Evolutionary conservation across 2,113 vertebrate genomes (phyloP).

Genomic region (Phodopus roborovskii): DNA sequence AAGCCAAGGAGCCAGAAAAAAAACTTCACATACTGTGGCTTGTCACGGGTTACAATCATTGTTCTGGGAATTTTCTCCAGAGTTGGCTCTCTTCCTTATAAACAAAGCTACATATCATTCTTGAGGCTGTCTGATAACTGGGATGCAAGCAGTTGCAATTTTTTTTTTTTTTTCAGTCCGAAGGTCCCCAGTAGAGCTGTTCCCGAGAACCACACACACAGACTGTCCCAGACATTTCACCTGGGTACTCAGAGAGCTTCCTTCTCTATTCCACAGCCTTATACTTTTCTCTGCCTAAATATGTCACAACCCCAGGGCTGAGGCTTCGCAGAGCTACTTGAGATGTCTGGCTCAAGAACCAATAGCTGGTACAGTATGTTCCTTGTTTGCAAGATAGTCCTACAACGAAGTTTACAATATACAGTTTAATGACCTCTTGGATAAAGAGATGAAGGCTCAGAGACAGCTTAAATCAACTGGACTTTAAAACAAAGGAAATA

Average conservation of each 20-base stretch:
- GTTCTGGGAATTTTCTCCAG: conserved; percentile 80
- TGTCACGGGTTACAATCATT: conserved; percentile 72
- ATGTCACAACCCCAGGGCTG: not conserved
- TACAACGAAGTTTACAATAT: conserved; percentile 38
- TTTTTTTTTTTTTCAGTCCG: conserved; percentile 41
- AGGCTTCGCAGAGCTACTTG: not conserved
- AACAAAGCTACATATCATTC: conserved; percentile 78
- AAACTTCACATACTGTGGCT: conserved; percentile 57
- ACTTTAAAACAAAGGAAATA: not conserved
- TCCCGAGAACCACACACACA: not conserved
- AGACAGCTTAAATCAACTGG: conserved; percentile 21
- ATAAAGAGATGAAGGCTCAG: conserved; percentile 27
- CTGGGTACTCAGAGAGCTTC: not conserved
- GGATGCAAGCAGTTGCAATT: conserved; percentile 50
- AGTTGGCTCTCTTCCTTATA: conserved; percentile 72
- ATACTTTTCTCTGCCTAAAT: not conserved
- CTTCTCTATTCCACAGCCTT: not conserved
- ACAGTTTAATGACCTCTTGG: conserved; percentile 61
- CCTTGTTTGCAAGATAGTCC: conserved; percentile 29
- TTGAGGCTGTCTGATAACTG: conserved; percentile 63
- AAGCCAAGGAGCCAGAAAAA: conserved; percentile 62
- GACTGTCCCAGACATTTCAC: not conserved
- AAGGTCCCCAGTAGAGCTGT: not conserved
- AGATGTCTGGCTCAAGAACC: not conserved
- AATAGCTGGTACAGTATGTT: not conserved